Conservation (phyloP, 2,888 invertebrate genomes). For the Erebia epiphron region DNA sequence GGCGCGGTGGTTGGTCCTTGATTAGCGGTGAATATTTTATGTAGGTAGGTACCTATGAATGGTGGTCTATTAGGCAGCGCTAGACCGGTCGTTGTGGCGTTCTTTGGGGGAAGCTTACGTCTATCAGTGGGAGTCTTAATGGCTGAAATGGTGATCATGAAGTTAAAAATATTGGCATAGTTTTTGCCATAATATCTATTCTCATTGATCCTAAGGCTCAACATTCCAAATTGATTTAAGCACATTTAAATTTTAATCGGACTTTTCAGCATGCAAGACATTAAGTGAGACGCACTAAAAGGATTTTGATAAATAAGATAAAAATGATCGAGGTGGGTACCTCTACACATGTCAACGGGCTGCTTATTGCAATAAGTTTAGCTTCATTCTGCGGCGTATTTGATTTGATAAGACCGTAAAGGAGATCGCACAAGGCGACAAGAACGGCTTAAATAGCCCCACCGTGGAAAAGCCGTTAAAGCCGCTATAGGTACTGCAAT, state of each 20-base stretch:
- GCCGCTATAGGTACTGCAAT: neutral
- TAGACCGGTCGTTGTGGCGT: too few relatives aligned
- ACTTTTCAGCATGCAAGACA: conserved; percentile 3
- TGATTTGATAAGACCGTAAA: conserved; percentile 13
- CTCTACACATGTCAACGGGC: conserved; percentile 13
- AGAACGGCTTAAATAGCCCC: too few relatives aligned
- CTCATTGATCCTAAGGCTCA: conserved; percentile 3
- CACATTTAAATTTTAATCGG: conserved; percentile 22
- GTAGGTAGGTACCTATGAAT: too few relatives aligned
- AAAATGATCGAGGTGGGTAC: conserved; percentile 19
- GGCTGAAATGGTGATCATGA: too few relatives aligned
- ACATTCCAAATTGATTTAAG: neutral
- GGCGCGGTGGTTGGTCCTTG: conserved; percentile 41
- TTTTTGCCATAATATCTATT: too few relatives aligned
- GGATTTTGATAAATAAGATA: conserved; percentile 34
- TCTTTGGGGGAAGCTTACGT: too few relatives aligned
- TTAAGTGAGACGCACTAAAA: conserved; percentile 20
- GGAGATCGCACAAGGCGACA: neutral
- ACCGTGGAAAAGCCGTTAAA: neutral
- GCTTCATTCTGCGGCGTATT: conserved; percentile 11
- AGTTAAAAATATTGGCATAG: too few relatives aligned
- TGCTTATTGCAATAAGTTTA: conserved; percentile 18
- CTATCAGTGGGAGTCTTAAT: too few relatives aligned
- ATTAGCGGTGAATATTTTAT: conserved; percentile 36
- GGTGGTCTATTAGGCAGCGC: conserved; percentile 10